Conservation (phyloP, 2,797 vertebrate species). For the Melanotaenia nigrans region DNA sequence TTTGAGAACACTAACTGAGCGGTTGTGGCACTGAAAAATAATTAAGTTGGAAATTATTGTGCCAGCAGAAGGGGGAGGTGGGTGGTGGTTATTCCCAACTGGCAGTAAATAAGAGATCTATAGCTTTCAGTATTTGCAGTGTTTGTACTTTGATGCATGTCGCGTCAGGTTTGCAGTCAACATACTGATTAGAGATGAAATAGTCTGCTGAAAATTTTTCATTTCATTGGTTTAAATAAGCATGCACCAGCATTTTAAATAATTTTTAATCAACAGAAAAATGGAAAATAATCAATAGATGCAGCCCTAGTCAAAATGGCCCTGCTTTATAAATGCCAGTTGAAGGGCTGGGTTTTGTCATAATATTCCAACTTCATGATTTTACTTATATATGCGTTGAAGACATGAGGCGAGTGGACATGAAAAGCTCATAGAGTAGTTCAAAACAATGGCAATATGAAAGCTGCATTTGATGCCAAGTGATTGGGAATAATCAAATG, state of each 20-base stretch:
- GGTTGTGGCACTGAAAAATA: conserved; percentile 20
- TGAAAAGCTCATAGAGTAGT: conserved; percentile 50
- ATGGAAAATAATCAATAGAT: neutral
- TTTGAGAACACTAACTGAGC: conserved; percentile 27
- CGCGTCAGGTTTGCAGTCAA: conserved; percentile 2
- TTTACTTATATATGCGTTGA: conserved; percentile 28
- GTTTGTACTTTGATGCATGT: neutral
- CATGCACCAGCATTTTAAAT: neutral
- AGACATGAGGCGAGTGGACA: conserved; percentile 47
- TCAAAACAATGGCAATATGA: conserved; percentile 63
- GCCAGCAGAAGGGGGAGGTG: conserved; percentile 25
- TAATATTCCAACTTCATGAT: conserved; percentile 32
- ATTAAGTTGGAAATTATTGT: conserved; percentile 4
- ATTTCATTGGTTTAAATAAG: neutral
- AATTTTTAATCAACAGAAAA: conserved; percentile 3
- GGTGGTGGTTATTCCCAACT: conserved; percentile 1
- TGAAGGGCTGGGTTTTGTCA: no score
- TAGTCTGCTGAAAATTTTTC: neutral
- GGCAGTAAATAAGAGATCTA: conserved; percentile 3
- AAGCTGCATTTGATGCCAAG: conserved; percentile 71
- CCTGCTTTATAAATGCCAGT: neutral
- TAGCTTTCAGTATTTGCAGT: neutral
- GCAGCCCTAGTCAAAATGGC: neutral
- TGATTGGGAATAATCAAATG: conserved; percentile 80
- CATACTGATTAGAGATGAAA: conserved; percentile 9